phyloP scores from a whole-genome alignment of 1,140 invertebrate genomes.

The Bombus superbus region DNA sequence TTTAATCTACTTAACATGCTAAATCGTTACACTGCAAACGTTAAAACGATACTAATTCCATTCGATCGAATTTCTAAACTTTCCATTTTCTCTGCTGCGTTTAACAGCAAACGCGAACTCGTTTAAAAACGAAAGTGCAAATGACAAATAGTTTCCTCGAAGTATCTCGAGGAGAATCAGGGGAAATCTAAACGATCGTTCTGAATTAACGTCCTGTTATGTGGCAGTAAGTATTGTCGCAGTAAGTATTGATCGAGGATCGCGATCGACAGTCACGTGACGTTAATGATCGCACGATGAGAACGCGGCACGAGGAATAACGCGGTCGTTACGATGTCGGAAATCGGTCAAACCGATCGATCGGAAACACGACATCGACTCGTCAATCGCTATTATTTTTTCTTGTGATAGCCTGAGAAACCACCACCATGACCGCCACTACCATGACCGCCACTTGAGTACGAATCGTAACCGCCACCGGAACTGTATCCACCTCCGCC shows the following conservation, averaged over 20 bases:
- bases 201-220: neutral
- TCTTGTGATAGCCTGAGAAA: slow-evolving; percentile 67
- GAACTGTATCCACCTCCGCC: slow-evolving; percentile 61
- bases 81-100: neutral
- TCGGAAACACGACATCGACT: slow-evolving; percentile 7
- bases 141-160: neutral
- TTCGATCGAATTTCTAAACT: neutral
- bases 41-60: neutral
- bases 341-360: slow-evolving; percentile 3
- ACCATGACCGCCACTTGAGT: slow-evolving; percentile 61
- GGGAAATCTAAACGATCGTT: slow-evolving; percentile 8
- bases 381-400: slow-evolving; percentile 45
- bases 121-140: slow-evolving; percentile 1
- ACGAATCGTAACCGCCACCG: slow-evolving; percentile 62
- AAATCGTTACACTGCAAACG: neutral
- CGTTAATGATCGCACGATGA: neutral
- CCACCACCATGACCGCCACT: slow-evolving; percentile 56
- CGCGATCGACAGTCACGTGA: neutral
- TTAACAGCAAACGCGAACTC: neutral
- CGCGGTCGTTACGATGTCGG: neutral
- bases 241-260: too few relatives aligned
- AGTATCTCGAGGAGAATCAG: neutral
- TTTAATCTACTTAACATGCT: neutral
- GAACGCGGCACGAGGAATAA: neutral
- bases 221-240: neutral